phyloP scores from a whole-genome alignment of 1,140 invertebrate species.

The Halesus radiatus region DNA sequence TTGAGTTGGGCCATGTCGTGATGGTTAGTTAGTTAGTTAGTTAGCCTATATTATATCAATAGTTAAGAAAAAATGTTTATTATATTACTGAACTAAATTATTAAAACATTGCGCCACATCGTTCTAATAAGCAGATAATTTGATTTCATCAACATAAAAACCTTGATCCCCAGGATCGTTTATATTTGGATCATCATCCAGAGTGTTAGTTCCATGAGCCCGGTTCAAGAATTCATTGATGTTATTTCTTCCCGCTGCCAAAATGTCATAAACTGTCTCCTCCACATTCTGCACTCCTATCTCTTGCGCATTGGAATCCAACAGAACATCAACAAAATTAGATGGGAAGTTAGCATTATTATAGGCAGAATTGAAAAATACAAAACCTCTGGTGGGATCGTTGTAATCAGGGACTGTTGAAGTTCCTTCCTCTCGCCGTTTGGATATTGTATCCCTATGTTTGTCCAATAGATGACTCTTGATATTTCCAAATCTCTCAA shows the following conservation, averaged over 20 bases:
- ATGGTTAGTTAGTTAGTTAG: too few species aligned
- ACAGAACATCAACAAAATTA: slow-evolving; percentile 42
- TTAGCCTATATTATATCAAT: too few species aligned
- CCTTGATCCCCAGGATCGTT: background rate
- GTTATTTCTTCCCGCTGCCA: slow-evolving; percentile 32
- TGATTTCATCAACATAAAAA: background rate
- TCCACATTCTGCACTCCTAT: slow-evolving; percentile 41
- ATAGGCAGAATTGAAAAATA: slow-evolving; percentile 18
- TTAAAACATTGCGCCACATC: too few species aligned
- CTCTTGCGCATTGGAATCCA: slow-evolving; percentile 41
- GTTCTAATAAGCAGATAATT: too few species aligned
- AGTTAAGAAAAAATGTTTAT: too few species aligned
- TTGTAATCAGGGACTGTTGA: background rate
- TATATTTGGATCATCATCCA: background rate
- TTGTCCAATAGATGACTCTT: slow-evolving; percentile 40
- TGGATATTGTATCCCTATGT: slow-evolving; percentile 9
- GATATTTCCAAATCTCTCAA: slow-evolving; percentile 31
- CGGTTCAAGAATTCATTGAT: background rate
- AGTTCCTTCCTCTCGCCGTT: background rate
- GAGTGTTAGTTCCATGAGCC: background rate
- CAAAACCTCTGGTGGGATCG: background rate
- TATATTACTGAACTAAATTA: too few species aligned
- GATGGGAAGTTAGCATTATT: slow-evolving; percentile 19
- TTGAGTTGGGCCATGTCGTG: too few species aligned
- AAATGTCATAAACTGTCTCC: slow-evolving; percentile 37